Conservation (phyloP, 2,113 vertebrate species). For the Trematomus loennbergii region DNA sequence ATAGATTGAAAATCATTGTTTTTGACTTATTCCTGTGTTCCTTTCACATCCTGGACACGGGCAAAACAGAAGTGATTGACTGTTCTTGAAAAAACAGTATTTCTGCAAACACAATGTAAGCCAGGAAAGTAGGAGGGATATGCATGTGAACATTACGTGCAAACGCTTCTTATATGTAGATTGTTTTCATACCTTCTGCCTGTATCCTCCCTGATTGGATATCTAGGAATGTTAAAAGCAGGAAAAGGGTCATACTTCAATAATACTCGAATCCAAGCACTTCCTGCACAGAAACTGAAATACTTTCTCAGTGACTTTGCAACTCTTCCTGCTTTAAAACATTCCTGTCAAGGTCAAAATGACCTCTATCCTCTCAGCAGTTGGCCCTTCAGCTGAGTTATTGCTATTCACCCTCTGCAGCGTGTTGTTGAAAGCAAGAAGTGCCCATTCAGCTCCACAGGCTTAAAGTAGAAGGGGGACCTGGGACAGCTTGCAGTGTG, state of each 20-base stretch:
- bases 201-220: constrained; percentile 13
- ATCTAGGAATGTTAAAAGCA: constrained; percentile 49
- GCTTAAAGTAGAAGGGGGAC: background rate
- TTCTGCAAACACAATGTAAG: constrained; percentile 9
- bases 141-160: background rate
- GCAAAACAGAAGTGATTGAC: constrained; percentile 18
- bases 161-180: background rate
- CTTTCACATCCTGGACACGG: background rate
- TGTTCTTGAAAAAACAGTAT: constrained; percentile 26
- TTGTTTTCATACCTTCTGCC: constrained; percentile 24
- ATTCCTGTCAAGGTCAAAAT: constrained; percentile 21
- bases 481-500: background rate
- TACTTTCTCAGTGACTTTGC: background rate
- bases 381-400: constrained; percentile 16
- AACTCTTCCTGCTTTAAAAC: constrained; percentile 41
- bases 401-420: background rate
- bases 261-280: background rate
- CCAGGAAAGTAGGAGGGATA: background rate
- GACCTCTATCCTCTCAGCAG: constrained; percentile 37
- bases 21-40: background rate
- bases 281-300: constrained; percentile 10
- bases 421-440: background rate
- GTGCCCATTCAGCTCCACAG: background rate
- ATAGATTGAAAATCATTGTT: background rate
- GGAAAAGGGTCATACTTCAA: constrained; percentile 17